Percentiles rank a stretch among this genome's conserved stretches.
Conservation (phyloP, 2,797 vertebrate genomes). For the Premnoplex brunnescens region DNA sequence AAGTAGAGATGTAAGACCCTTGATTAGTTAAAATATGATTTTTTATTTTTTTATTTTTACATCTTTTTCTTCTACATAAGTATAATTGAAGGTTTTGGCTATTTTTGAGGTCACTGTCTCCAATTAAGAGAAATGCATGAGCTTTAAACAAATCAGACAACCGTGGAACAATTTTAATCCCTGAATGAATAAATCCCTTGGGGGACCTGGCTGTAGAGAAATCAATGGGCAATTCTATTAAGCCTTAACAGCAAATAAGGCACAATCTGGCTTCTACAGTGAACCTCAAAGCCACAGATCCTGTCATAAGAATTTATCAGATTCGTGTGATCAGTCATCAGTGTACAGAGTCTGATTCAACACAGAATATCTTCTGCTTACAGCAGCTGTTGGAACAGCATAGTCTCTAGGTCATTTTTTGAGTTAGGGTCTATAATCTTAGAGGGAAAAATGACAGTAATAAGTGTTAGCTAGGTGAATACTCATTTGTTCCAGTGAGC, state of each 20-base stretch:
- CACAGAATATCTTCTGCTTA: not conserved
- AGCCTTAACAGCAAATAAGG: conserved; percentile 46
- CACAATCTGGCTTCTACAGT: conserved; percentile 43
- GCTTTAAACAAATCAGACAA: conserved; percentile 39
- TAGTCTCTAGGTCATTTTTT: not conserved
- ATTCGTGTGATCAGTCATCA: conserved; percentile 11
- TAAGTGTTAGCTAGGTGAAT: not conserved
- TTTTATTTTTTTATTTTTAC: not conserved
- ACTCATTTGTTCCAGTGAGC: not conserved
- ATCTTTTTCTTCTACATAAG: conserved; percentile 2
- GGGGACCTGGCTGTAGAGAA: conserved; percentile 47
- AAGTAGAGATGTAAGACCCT: not conserved
- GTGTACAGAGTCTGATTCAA: not conserved
- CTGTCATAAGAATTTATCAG: conserved; percentile 56
- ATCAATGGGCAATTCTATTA: conserved; percentile 54
- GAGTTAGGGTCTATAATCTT: not conserved
- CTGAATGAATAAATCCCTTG: conserved; percentile 66
- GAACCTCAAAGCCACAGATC: conserved; percentile 45
- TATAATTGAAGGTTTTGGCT: not conserved
- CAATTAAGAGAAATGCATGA: conserved; percentile 15
- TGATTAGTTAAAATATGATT: not conserved
- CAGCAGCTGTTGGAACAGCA: conserved; percentile 4
- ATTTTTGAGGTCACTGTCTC: conserved; percentile 38
- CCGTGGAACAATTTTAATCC: conserved; percentile 73
- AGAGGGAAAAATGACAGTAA: not conserved